Evolutionary conservation across 1,140 invertebrate genomes (phyloP).

Genomic region (Aphelenchoides besseyi): DNA sequence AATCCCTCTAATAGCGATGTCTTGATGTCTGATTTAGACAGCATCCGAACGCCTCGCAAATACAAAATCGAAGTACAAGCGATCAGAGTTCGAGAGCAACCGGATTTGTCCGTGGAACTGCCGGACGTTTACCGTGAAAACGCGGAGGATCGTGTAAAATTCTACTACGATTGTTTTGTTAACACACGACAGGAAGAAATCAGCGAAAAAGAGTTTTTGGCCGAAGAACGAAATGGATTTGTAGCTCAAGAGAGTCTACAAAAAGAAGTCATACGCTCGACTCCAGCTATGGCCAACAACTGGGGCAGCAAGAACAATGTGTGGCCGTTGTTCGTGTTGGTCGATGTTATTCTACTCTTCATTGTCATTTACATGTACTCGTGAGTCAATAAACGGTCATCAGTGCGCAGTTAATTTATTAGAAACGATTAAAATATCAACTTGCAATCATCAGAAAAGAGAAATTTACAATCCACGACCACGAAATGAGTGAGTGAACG

Average conservation of each 20-base stretch:
- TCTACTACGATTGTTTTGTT: slow-evolving; percentile 14
- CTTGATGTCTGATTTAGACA: neutral
- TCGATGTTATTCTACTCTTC: neutral
- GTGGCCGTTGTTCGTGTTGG: neutral
- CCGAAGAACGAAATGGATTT: slow-evolving; percentile 1
- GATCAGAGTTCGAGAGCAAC: neutral
- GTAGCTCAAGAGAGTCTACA: neutral
- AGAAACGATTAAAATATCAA: too few relatives aligned
- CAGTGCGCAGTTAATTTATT: too few relatives aligned
- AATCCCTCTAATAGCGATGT: neutral
- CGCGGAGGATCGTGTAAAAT: slow-evolving; percentile 19
- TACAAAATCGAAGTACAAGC: slow-evolving; percentile 14
- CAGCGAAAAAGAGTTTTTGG: neutral
- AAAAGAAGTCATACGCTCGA: neutral
- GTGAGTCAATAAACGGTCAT: slow-evolving; percentile 1
- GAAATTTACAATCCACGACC: slow-evolving; percentile 3
- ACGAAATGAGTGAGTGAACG: slow-evolving; percentile 5
- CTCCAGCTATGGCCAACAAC: too few relatives aligned
- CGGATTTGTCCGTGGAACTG: neutral
- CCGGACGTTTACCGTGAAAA: slow-evolving; percentile 5
- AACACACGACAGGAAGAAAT: neutral
- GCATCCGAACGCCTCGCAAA: neutral
- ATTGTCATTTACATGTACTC: neutral
- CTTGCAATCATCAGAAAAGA: too few relatives aligned
- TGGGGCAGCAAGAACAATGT: neutral